Conservation (phyloP, 1,140 invertebrate species). For the Triops longicaudatus region DNA sequence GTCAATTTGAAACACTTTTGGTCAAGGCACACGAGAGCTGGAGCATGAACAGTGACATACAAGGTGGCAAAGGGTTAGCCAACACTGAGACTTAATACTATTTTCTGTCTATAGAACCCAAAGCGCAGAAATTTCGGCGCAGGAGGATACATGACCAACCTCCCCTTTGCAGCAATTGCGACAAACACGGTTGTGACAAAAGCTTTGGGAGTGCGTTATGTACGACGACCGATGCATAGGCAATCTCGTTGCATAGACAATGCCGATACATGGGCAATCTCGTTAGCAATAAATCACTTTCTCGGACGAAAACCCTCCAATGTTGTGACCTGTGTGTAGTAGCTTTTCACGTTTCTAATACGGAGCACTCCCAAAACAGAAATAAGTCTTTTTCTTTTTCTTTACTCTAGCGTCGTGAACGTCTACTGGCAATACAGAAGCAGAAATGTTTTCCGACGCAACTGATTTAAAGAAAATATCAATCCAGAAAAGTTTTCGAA, state of each 20-base stretch:
- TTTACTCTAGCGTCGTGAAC: too few relatives aligned
- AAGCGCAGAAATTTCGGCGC: neutral
- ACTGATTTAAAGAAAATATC: too few relatives aligned
- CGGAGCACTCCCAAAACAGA: too few relatives aligned
- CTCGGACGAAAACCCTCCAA: neutral
- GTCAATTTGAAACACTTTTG: neutral
- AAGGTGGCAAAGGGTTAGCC: constrained; percentile 1
- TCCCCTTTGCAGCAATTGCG: neutral
- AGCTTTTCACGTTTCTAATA: neutral
- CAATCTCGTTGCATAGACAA: too few relatives aligned
- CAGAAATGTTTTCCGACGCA: too few relatives aligned
- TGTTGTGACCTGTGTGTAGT: neutral
- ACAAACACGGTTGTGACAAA: neutral
- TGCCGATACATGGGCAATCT: neutral
- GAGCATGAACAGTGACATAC: neutral
- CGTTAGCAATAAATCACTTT: neutral
- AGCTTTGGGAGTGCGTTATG: neutral
- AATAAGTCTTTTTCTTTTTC: too few relatives aligned
- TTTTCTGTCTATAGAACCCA: neutral
- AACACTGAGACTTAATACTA: neutral
- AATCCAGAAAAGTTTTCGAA: too few relatives aligned
- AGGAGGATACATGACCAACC: neutral
- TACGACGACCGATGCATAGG: neutral
- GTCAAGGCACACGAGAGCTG: neutral
- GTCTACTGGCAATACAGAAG: too few relatives aligned